A percentile compares a stretch with the other conserved stretches of the same genome.
These are phyloP conservation scores for Corythaeola cristata DNA, from an alignment of 2,113 vertebrate species.

Conservation along the genomic window DNA sequence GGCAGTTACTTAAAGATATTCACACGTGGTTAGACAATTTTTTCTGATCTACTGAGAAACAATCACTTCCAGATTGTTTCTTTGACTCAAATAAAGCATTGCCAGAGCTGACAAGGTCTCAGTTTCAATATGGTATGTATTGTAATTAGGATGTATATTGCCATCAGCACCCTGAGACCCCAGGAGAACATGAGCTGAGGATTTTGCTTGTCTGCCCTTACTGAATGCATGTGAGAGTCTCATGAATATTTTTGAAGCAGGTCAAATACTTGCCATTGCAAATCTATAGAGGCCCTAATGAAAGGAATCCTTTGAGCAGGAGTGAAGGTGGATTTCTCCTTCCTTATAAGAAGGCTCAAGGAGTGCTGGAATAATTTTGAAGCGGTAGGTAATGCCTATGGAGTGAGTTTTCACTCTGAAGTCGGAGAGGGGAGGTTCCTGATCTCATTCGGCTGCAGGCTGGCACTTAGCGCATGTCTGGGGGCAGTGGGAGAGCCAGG, in stretches of 20 bases:
- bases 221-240: background rate
- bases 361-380: background rate
- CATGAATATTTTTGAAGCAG: slow-evolving; percentile 51
- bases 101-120: background rate
- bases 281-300: slow-evolving; percentile 22
- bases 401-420: background rate
- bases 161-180: slow-evolving; percentile 17
- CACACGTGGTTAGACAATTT: background rate
- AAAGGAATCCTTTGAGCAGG: slow-evolving; percentile 38
- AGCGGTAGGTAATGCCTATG: background rate
- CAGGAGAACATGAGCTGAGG: background rate
- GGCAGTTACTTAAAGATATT: background rate
- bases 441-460: background rate
- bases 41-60: slow-evolving; percentile 19
- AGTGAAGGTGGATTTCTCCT: slow-evolving; percentile 28
- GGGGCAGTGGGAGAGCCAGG: background rate
- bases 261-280: slow-evolving; percentile 26
- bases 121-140: background rate
- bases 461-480: background rate
- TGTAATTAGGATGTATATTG: slow-evolving; percentile 23
- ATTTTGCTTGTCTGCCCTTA: slow-evolving; percentile 27
- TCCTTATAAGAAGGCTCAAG: background rate
- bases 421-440: background rate
- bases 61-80: slow-evolving; percentile 13
- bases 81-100: background rate